Evolutionary conservation across 1,140 invertebrate species (phyloP).

Genomic region (Drosophila orosa): DNA sequence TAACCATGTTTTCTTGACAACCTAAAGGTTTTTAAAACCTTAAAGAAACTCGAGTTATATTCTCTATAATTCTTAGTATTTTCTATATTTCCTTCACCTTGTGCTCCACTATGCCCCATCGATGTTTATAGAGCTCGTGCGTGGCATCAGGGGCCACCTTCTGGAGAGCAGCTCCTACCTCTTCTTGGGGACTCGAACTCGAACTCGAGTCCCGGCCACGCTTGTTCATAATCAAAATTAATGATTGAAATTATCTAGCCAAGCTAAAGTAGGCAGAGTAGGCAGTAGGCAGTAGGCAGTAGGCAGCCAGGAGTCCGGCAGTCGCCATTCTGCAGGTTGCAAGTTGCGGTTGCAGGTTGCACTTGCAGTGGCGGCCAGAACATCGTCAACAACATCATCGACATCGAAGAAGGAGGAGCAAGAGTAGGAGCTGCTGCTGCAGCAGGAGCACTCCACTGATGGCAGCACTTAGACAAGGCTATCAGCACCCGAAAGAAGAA

Average conservation of each 20-base stretch:
- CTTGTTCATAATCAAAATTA: slow-evolving; percentile 83
- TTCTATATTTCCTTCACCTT: not conserved
- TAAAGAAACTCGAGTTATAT: not conserved
- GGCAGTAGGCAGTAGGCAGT: slow-evolving; percentile 8
- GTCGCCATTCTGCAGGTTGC: slow-evolving; percentile 27
- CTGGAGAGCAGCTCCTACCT: slow-evolving; percentile 3
- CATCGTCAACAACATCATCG: slow-evolving; percentile 73
- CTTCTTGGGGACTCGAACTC: slow-evolving; percentile 16
- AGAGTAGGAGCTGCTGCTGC: slow-evolving; percentile 15
- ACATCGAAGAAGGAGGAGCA: slow-evolving; percentile 24
- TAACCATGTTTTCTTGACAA: no score
- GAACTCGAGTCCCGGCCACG: slow-evolving; percentile 51
- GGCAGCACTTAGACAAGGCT: slow-evolving; percentile 81
- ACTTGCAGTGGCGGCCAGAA: slow-evolving; percentile 54
- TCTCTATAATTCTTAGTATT: not conserved
- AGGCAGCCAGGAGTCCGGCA: slow-evolving; percentile 17
- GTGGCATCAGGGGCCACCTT: slow-evolving; percentile 43
- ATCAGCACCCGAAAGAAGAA: slow-evolving; percentile 70
- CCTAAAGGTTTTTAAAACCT: no score
- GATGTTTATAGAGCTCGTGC: slow-evolving; percentile 61
- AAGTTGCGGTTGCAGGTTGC: slow-evolving; percentile 29
- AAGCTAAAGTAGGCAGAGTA: slow-evolving; percentile 72
- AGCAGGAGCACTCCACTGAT: slow-evolving; percentile 61
- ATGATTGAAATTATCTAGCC: slow-evolving; percentile 81
- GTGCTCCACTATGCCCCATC: slow-evolving; percentile 14